These are phyloP conservation scores for Hesperia comma DNA, from an alignment of 2,888 invertebrate species.

Conservation along the genomic window DNA sequence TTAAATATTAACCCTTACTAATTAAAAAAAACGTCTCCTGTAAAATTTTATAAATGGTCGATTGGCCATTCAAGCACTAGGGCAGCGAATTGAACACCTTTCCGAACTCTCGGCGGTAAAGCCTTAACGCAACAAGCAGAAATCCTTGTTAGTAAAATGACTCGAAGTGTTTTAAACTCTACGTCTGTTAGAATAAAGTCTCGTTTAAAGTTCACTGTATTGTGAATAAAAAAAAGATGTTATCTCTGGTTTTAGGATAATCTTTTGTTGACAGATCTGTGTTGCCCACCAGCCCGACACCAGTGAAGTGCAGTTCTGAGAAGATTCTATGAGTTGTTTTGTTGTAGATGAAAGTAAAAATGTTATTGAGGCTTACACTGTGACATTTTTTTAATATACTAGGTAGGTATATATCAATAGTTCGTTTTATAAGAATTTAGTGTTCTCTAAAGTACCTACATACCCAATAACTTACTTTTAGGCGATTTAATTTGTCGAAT, in stretches of 20 bases:
- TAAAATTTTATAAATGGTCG: too few relatives aligned
- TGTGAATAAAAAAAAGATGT: slow-evolving; percentile 39
- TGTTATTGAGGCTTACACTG: background rate
- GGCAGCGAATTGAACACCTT: slow-evolving; percentile 81
- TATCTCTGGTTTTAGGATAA: slow-evolving; percentile 67
- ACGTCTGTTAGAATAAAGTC: slow-evolving; percentile 36
- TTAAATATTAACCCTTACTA: too few relatives aligned
- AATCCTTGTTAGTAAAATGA: slow-evolving; percentile 50
- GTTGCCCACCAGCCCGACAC: slow-evolving; percentile 55
- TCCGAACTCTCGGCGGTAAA: slow-evolving; percentile 58
- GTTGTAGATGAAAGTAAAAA: slow-evolving; percentile 20
- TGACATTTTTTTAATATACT: slow-evolving; percentile 3
- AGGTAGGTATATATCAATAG: too few relatives aligned
- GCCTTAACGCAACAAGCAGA: slow-evolving; percentile 60
- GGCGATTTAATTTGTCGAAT: too few relatives aligned
- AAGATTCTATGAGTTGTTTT: slow-evolving; percentile 45
- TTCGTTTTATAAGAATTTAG: too few relatives aligned
- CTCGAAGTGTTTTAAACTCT: slow-evolving; percentile 40
- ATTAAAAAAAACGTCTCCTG: too few relatives aligned
- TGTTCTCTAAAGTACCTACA: too few relatives aligned
- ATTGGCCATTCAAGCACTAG: too few relatives aligned
- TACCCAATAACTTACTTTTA: too few relatives aligned
- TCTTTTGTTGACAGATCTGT: slow-evolving; percentile 78
- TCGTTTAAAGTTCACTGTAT: slow-evolving; percentile 32
- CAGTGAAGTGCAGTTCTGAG: slow-evolving; percentile 57